These are phyloP conservation scores for Toxotes jaculatrix DNA, from an alignment of 2,113 vertebrate species.

Conservation along the genomic window DNA sequence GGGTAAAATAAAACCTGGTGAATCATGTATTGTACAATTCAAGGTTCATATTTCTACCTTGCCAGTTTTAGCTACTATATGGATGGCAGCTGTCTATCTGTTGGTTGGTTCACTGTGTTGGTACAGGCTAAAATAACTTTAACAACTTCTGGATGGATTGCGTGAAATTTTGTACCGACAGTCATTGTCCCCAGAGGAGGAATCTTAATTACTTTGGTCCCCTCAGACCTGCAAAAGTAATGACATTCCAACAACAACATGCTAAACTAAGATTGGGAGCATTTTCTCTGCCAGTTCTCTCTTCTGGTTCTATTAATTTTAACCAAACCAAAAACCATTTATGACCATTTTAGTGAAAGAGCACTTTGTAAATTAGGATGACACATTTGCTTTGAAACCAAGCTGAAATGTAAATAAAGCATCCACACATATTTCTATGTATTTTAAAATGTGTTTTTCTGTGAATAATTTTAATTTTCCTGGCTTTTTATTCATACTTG, in stretches of 20 bases:
- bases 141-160: background rate
- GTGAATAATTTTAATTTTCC: background rate
- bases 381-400: background rate
- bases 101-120: background rate
- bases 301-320: too few relatives aligned
- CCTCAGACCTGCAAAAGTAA: background rate
- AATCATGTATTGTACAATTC: background rate
- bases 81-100: background rate
- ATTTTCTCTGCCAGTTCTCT: background rate
- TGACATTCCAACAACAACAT: background rate
- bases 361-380: too few relatives aligned
- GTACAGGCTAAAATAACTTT: background rate
- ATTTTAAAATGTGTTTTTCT: background rate
- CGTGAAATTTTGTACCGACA: too few relatives aligned
- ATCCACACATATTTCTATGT: background rate
- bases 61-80: background rate
- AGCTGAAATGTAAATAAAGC: background rate
- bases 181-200: background rate
- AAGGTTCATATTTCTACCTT: background rate
- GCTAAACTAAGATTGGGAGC: background rate
- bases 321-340: too few relatives aligned
- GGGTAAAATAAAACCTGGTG: background rate
- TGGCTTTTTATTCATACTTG: background rate
- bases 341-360: too few relatives aligned
- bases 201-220: background rate